Conservation (phyloP, 2,888 invertebrate genomes). For the Dryobota labecula region DNA sequence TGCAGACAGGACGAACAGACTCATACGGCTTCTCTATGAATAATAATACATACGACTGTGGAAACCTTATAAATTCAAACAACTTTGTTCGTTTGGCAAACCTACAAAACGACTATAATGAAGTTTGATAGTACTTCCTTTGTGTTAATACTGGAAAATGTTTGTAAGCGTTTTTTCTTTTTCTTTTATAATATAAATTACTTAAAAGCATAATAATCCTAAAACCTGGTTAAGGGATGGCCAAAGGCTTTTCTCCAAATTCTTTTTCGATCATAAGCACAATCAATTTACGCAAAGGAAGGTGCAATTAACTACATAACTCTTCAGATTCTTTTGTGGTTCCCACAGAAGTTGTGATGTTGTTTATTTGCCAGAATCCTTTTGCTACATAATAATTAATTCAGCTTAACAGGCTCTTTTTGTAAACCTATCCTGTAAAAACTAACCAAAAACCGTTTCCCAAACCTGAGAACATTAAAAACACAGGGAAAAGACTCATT, state of each 20-base stretch:
- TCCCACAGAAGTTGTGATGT: neutral
- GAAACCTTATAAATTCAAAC: conserved; percentile 62
- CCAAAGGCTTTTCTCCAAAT: neutral
- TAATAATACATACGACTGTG: conserved; percentile 58
- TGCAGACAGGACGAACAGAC: conserved; percentile 37
- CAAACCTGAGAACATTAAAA: neutral
- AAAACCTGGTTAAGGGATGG: neutral
- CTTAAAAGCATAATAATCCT: neutral
- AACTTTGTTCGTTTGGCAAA: conserved; percentile 55
- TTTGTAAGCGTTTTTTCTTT: neutral
- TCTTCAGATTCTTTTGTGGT: neutral
- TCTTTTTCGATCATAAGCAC: neutral
- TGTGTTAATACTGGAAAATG: neutral
- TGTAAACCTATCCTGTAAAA: neutral
- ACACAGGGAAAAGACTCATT: neutral
- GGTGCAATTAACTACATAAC: no score
- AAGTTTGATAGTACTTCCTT: neutral
- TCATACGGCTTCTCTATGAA: conserved; percentile 65
- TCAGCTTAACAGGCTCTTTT: no score
- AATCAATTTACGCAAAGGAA: neutral
- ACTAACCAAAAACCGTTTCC: neutral
- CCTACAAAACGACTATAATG: conserved; percentile 45
- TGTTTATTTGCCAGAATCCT: neutral
- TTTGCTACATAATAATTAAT: neutral
- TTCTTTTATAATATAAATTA: no score